These are phyloP conservation scores for Xylota sylvarum DNA, from an alignment of 2,888 invertebrate species.

Conservation along the genomic window DNA sequence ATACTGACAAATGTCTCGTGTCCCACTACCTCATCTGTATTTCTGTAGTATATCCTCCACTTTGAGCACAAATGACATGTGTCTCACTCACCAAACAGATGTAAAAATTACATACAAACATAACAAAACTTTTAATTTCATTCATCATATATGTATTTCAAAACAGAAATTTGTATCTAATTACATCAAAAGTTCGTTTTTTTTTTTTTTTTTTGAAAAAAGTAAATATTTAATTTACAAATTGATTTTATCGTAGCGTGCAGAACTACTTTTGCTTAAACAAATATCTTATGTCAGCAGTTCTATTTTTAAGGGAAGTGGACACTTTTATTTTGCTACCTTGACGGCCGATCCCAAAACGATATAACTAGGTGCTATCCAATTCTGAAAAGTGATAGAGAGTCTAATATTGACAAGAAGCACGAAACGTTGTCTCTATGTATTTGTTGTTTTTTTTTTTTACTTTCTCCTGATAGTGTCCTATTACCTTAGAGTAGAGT, in stretches of 20 bases:
- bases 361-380: conserved; percentile 76
- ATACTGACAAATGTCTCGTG: too few species aligned
- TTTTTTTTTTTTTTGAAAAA: background rate
- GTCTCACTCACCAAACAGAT: too few species aligned
- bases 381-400: conserved; percentile 69
- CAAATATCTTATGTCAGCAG: conserved; percentile 57
- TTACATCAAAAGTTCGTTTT: background rate
- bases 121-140: too few species aligned
- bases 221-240: conserved; percentile 49
- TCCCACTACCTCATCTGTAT: too few species aligned
- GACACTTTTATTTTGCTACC: conserved; percentile 64
- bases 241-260: conserved; percentile 55
- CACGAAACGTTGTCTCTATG: conserved; percentile 61
- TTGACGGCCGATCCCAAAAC: conserved; percentile 63
- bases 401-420: conserved; percentile 61
- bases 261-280: conserved; percentile 52
- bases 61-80: too few species aligned
- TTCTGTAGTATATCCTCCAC: too few species aligned
- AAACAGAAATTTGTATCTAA: background rate
- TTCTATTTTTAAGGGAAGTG: conserved; percentile 64
- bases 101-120: too few species aligned
- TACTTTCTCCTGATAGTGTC: conserved; percentile 9
- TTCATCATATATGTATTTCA: background rate
- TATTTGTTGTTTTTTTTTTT: conserved; percentile 7
- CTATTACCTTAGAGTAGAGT: conserved; percentile 21